A percentile compares a stretch with the other conserved stretches of the same genome.
Conservation (phyloP, 2,113 vertebrate species). For the Carollia perspicillata region DNA sequence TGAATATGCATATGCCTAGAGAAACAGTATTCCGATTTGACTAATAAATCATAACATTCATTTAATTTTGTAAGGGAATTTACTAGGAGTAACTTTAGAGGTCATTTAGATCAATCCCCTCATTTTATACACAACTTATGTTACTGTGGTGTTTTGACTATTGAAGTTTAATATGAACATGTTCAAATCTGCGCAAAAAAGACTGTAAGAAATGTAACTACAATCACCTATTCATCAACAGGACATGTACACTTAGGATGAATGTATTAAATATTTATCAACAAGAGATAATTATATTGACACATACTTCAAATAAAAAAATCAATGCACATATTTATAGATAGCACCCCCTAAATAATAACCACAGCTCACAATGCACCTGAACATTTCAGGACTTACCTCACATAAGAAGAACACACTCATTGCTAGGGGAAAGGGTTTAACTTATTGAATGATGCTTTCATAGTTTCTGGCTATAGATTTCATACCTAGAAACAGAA, state of each 20-base stretch:
- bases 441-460: not conserved
- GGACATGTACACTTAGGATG: not conserved
- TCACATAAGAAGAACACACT: not conserved
- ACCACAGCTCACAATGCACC: not conserved
- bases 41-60: not conserved
- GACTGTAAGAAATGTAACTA: not conserved
- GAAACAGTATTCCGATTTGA: not conserved
- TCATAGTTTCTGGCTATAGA: not conserved
- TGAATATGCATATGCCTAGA: not conserved
- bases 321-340: not conserved
- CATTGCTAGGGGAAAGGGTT: not conserved
- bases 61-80: not conserved
- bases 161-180: not conserved
- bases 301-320: constrained; percentile 37
- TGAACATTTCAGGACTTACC: not conserved
- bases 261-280: not conserved
- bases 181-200: not conserved
- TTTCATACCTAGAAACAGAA: not conserved
- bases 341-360: not conserved
- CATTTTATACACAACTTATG: not conserved
- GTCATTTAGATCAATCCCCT: not conserved
- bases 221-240: not conserved
- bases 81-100: not conserved
- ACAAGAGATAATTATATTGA: not conserved
- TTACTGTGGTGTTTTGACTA: not conserved